Conservation (phyloP, 2,113 vertebrate genomes). For the Rhinolophus sinicus region DNA sequence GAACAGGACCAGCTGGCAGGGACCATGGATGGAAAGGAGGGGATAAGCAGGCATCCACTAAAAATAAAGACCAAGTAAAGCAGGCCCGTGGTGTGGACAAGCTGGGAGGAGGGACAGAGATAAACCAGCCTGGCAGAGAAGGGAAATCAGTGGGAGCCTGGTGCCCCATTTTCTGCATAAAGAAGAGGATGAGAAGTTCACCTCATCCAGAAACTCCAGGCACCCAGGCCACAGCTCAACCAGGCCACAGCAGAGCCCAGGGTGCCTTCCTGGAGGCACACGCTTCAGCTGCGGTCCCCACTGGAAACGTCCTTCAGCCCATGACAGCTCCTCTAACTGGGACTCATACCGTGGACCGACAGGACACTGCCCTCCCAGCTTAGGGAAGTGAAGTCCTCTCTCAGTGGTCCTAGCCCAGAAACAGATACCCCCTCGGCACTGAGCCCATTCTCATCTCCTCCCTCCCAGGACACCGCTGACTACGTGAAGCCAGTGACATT, state of each 20-base stretch:
- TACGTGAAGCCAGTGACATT: conserved; percentile 95
- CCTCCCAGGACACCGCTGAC: conserved; percentile 93
- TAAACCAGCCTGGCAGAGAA: background rate
- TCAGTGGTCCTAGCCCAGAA: background rate
- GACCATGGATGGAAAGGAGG: background rate
- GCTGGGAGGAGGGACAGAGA: background rate
- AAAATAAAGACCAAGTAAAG: background rate
- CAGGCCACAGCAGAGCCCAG: background rate
- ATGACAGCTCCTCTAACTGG: background rate
- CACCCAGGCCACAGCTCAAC: background rate
- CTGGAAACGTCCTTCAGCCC: background rate
- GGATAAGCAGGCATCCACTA: background rate
- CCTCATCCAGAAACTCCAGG: background rate
- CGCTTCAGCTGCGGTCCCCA: background rate
- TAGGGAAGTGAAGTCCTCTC: background rate
- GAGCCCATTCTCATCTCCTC: background rate
- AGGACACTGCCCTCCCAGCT: background rate
- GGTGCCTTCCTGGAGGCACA: background rate
- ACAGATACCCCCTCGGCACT: background rate
- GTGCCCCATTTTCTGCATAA: background rate
- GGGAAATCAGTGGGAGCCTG: background rate
- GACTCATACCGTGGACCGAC: background rate
- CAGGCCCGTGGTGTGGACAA: no score
- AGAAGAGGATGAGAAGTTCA: background rate
- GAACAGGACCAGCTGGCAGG: background rate